Evolutionary conservation across 2,797 vertebrate species (phyloP).

Genomic region (Scyliorhinus canicula): DNA sequence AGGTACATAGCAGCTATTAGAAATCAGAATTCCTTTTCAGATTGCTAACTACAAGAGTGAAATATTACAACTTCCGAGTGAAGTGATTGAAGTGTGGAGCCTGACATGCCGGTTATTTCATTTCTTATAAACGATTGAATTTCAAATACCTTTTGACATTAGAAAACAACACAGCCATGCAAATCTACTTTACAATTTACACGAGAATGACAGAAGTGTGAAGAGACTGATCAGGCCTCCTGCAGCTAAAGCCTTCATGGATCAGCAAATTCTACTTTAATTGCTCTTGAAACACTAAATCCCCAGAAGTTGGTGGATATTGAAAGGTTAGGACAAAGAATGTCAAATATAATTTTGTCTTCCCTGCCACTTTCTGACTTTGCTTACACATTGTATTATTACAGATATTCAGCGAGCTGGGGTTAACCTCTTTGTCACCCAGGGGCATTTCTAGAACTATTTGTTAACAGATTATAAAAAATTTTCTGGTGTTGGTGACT

Average conservation of each 20-base stretch:
- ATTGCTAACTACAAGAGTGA: not conserved
- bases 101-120: not conserved
- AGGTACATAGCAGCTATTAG: not conserved
- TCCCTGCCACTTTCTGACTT: slow-evolving; percentile 49
- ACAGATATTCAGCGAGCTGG: slow-evolving; percentile 45
- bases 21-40: not conserved
- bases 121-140: slow-evolving; percentile 28
- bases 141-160: slow-evolving; percentile 25
- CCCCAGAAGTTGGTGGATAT: slow-evolving; percentile 48
- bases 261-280: slow-evolving; percentile 56
- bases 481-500: not conserved
- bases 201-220: slow-evolving; percentile 50
- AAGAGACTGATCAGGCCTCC: slow-evolving; percentile 48
- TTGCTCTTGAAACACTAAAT: slow-evolving; percentile 54
- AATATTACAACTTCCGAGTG: slow-evolving; percentile 3
- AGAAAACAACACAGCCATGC: slow-evolving; percentile 40
- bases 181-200: slow-evolving; percentile 52
- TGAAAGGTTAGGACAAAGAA: slow-evolving; percentile 60
- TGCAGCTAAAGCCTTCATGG: slow-evolving; percentile 53
- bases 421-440: slow-evolving; percentile 41
- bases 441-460: slow-evolving; percentile 39
- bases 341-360: slow-evolving; percentile 56
- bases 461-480: slow-evolving; percentile 14
- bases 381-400: slow-evolving; percentile 47
- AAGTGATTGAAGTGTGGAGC: not conserved